Evolutionary conservation across 1,140 invertebrate species (phyloP).

Genomic region (Lethocerus indicus): DNA sequence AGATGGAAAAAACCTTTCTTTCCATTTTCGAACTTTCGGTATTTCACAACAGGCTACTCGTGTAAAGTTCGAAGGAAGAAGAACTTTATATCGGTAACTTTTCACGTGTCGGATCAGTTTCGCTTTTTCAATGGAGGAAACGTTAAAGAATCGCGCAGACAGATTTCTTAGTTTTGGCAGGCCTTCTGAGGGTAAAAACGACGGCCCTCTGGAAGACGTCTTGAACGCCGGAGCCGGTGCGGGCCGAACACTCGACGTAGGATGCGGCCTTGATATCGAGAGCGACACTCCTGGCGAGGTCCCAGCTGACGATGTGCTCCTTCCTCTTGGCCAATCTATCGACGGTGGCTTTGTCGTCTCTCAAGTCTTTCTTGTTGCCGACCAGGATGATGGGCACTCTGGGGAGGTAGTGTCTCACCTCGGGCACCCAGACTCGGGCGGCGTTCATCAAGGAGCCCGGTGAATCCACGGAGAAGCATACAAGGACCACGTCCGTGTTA

Average conservation of each 20-base stretch:
- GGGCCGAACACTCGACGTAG: conserved; percentile 98
- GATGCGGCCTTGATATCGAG: conserved; percentile 99
- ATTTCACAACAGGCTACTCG: no score
- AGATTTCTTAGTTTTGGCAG: no score
- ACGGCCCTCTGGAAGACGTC: conserved; percentile 99
- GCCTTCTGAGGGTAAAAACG: no score
- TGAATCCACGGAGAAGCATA: conserved; percentile 96
- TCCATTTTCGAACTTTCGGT: no score
- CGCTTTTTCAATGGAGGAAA: no score
- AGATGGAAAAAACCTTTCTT: no score
- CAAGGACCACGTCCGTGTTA: conserved; percentile 93
- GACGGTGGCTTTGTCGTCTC: conserved; percentile 92
- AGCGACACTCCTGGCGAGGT: conserved; percentile 94
- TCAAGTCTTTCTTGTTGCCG: conserved; percentile 90
- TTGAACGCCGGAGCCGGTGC: conserved; percentile 97
- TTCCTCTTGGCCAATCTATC: conserved; percentile 96
- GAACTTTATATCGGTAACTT: no score
- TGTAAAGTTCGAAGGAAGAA: no score
- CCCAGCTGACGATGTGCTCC: conserved; percentile 95
- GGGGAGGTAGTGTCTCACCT: conserved; percentile 95
- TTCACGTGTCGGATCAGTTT: no score
- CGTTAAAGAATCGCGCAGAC: no score
- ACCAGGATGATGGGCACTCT: conserved; percentile 96
- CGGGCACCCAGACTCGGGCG: conserved; percentile 94
- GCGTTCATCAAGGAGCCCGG: conserved; percentile 95